Evolutionary conservation across 2,113 vertebrate genomes (phyloP).

Genomic region (Centrocercus urophasianus): DNA sequence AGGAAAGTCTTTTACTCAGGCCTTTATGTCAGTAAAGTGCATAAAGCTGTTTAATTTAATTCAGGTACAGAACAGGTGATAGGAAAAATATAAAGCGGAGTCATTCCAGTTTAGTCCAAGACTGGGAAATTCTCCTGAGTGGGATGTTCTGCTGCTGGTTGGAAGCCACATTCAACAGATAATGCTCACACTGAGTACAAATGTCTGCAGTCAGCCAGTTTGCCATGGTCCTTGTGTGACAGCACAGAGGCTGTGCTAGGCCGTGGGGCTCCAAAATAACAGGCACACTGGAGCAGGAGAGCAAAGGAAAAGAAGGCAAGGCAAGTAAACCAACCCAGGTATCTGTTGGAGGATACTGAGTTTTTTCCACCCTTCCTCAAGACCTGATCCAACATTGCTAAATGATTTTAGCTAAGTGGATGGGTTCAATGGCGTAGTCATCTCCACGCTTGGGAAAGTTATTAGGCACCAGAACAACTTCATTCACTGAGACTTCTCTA

Average conservation of each 20-base stretch:
- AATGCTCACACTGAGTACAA: conserved; percentile 52
- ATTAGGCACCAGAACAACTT: neutral
- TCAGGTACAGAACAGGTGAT: neutral
- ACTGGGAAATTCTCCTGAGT: conserved; percentile 37
- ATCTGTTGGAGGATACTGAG: neutral
- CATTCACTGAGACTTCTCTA: neutral
- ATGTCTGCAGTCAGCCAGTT: conserved; percentile 66
- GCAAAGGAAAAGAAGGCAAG: neutral
- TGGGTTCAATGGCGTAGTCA: neutral
- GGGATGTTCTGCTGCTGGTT: conserved; percentile 21
- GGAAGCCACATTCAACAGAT: conserved; percentile 45
- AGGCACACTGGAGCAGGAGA: conserved; percentile 42
- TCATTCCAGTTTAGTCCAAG: conserved; percentile 33
- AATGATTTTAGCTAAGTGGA: neutral
- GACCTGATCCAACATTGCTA: neutral
- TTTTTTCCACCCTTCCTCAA: neutral
- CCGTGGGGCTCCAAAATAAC: conserved; percentile 59
- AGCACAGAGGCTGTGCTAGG: conserved; percentile 21
- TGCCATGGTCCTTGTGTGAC: neutral
- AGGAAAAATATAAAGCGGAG: neutral
- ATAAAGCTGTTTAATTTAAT: conserved; percentile 21
- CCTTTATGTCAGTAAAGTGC: conserved; percentile 10
- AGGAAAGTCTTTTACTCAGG: conserved; percentile 34
- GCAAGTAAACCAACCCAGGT: neutral
- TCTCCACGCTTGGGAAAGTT: neutral